A percentile compares a stretch with the other conserved stretches of the same genome.
phyloP scores from a whole-genome alignment of 2,888 invertebrate species.

The Galerucella pusilla region DNA sequence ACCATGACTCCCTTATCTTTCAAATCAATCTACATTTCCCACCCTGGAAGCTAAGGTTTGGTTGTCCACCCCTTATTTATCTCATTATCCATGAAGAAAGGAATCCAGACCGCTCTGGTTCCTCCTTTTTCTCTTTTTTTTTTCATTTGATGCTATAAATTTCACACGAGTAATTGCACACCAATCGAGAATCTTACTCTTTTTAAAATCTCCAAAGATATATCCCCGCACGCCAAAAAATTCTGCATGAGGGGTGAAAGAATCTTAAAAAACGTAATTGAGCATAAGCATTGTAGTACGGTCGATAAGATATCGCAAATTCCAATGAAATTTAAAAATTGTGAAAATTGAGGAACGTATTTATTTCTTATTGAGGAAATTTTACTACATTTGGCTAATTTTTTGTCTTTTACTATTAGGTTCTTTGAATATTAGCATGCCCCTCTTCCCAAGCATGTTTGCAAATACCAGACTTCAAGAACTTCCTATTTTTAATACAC shows the following conservation, averaged over 20 bases:
- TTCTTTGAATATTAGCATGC: no score
- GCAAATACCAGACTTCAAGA: no score
- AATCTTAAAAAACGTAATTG: neutral
- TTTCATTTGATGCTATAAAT: constrained; percentile 44
- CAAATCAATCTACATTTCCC: neutral
- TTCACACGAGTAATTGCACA: constrained; percentile 50
- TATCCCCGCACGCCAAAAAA: constrained; percentile 41
- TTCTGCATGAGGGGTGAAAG: constrained; percentile 6
- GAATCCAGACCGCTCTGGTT: constrained; percentile 12
- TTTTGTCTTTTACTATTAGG: no score
- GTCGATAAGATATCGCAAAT: neutral
- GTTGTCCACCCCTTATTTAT: constrained; percentile 14
- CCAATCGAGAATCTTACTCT: constrained; percentile 49
- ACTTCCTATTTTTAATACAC: no score
- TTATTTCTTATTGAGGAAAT: no score
- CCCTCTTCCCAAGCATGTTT: no score
- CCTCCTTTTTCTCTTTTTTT: neutral
- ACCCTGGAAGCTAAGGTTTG: neutral
- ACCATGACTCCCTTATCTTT: neutral
- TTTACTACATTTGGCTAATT: no score
- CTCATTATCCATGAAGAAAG: constrained; percentile 23
- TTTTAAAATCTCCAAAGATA: constrained; percentile 45
- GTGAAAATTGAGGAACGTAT: no score
- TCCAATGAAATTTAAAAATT: no score
- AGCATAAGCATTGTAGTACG: constrained; percentile 1